Conservation (phyloP, 1,140 invertebrate species). For the Manduca sexta region DNA sequence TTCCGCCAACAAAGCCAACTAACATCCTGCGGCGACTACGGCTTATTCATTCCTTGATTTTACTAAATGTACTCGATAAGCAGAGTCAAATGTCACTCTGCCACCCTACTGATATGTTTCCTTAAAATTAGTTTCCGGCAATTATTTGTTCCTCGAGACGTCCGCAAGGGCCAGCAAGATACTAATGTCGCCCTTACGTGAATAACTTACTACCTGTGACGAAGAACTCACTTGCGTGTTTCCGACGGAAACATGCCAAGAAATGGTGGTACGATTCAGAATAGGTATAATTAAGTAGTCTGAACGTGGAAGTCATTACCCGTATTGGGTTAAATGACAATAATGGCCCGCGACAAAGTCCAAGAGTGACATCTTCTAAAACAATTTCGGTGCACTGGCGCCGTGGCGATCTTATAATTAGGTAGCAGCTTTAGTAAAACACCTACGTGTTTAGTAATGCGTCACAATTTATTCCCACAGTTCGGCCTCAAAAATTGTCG, state of each 20-base stretch:
- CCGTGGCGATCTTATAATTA: no score
- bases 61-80: conserved; percentile 55
- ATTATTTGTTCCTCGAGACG: conserved; percentile 61
- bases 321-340: conserved; percentile 12
- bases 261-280: conserved; percentile 14
- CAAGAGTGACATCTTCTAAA: not conserved
- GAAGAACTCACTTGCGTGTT: conserved; percentile 34
- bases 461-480: conserved; percentile 26
- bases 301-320: conserved; percentile 13
- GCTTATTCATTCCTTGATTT: conserved; percentile 50
- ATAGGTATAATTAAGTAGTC: conserved; percentile 14
- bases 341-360: not conserved
- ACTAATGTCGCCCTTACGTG: conserved; percentile 38
- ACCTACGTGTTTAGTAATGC: conserved; percentile 4
- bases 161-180: conserved; percentile 39
- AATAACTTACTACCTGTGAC: conserved; percentile 47
- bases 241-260: conserved; percentile 63
- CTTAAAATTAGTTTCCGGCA: conserved; percentile 61
- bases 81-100: conserved; percentile 65
- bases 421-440: not conserved
- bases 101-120: conserved; percentile 54
- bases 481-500: conserved; percentile 28
- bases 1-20: conserved; percentile 19
- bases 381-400: not conserved
- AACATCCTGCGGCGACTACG: conserved; percentile 56